phyloP scores from a whole-genome alignment of 2,888 invertebrate species.

The Calameuta pallipes region DNA sequence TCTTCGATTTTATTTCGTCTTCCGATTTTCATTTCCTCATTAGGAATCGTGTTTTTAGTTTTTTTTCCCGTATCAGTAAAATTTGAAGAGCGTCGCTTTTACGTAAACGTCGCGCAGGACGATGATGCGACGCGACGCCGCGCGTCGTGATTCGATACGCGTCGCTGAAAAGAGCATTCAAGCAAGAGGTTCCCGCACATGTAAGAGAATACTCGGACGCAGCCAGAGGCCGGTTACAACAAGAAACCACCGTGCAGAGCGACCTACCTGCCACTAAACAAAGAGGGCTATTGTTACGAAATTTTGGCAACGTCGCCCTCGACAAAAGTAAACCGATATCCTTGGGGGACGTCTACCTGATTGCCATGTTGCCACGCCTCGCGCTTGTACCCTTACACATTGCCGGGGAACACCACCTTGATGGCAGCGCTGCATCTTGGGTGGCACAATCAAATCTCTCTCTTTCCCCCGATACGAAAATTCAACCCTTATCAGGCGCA shows the following conservation, averaged over 20 bases:
- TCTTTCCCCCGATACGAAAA: too few relatives aligned
- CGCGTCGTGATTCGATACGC: too few relatives aligned
- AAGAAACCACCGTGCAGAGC: neutral
- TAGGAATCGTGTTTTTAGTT: slow-evolving; percentile 8
- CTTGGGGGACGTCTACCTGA: slow-evolving; percentile 46
- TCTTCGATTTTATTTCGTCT: slow-evolving; percentile 10
- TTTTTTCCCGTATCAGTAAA: slow-evolving; percentile 21
- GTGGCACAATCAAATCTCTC: too few relatives aligned
- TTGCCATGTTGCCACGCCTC: slow-evolving; percentile 8
- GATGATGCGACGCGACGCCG: neutral
- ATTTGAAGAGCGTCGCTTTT: slow-evolving; percentile 29
- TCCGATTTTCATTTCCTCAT: slow-evolving; percentile 2
- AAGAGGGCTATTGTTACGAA: slow-evolving; percentile 45
- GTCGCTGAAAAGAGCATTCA: too few relatives aligned
- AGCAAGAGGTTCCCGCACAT: too few relatives aligned
- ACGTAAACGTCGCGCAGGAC: neutral
- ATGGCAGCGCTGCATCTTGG: too few relatives aligned
- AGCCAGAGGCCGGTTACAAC: neutral
- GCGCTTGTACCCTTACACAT: too few relatives aligned
- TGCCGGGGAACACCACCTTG: too few relatives aligned
- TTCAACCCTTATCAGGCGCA: too few relatives aligned
- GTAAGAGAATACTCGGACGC: too few relatives aligned
- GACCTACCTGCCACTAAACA: slow-evolving; percentile 41
- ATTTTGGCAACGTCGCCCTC: slow-evolving; percentile 56
- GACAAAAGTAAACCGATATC: slow-evolving; percentile 57